A percentile compares a stretch with the other conserved stretches of the same genome.
Evolutionary conservation across 2,888 invertebrate genomes (phyloP).

Genomic region (Blastobasis lacticolella): DNA sequence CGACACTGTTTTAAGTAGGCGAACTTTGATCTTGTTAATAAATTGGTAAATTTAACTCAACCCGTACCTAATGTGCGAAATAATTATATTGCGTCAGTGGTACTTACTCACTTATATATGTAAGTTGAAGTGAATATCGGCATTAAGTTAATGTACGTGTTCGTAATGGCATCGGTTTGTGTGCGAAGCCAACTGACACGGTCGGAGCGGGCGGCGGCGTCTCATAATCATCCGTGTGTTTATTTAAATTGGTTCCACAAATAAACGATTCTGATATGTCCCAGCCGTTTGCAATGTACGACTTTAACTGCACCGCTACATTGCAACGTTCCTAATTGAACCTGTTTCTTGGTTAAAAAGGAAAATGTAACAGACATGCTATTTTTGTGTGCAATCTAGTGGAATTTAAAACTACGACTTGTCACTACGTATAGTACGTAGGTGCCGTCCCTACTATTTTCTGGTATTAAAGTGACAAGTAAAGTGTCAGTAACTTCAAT

Average conservation of each 20-base stretch:
- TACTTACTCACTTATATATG: too few species aligned
- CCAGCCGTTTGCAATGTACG: background rate
- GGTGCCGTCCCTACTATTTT: too few species aligned
- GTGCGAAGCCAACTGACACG: background rate
- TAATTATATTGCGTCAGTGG: too few species aligned
- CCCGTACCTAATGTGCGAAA: too few species aligned
- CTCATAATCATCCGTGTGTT: conserved; percentile 35
- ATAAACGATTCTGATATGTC: conserved; percentile 31
- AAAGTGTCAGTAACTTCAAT: too few species aligned
- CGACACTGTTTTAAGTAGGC: too few species aligned
- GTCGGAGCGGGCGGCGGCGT: conserved; percentile 1
- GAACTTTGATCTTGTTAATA: too few species aligned
- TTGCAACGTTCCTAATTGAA: background rate
- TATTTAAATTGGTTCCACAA: conserved; percentile 46
- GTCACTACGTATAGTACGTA: too few species aligned
- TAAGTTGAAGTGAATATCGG: background rate
- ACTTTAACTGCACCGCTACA: background rate
- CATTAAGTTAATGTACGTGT: background rate
- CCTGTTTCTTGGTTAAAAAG: conserved; percentile 3
- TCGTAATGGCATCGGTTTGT: background rate
- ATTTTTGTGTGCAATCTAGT: too few species aligned
- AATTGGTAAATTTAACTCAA: too few species aligned
- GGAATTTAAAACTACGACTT: too few species aligned
- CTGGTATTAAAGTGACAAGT: too few species aligned
- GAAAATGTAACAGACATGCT: background rate